A percentile compares a stretch with the other conserved stretches of the same genome.
These are phyloP conservation scores for Gouania willdenowi DNA, from an alignment of 2,797 vertebrate genomes.

Conservation along the genomic window DNA sequence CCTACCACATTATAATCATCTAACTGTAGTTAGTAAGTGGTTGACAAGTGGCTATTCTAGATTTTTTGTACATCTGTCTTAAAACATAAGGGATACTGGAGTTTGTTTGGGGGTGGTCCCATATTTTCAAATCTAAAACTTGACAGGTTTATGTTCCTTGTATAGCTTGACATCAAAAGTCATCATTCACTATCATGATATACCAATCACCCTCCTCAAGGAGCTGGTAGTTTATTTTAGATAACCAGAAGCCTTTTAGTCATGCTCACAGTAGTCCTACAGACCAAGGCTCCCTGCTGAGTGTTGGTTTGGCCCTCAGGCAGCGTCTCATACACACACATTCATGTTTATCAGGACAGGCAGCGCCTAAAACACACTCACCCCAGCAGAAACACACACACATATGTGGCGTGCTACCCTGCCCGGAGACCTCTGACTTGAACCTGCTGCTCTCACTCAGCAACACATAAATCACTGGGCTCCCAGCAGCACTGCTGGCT, in stretches of 20 bases:
- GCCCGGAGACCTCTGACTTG: constrained; percentile 72
- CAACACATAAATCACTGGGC: constrained; percentile 75
- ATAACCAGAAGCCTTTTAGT: constrained; percentile 39
- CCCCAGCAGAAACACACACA: constrained; percentile 31
- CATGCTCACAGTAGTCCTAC: constrained; percentile 51
- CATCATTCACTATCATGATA: constrained; percentile 11
- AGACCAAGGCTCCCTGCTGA: constrained; percentile 49
- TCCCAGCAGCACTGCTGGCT: constrained; percentile 61
- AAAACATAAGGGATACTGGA: no score
- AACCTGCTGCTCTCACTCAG: constrained; percentile 83
- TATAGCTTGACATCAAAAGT: constrained; percentile 13
- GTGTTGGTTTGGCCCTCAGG: constrained; percentile 34
- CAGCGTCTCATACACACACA: constrained; percentile 33
- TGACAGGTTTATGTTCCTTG: no score
- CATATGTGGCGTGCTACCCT: constrained; percentile 44
- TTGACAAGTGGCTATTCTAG: no score
- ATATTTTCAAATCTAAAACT: no score
- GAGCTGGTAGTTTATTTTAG: constrained; percentile 46
- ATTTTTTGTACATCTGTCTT: no score
- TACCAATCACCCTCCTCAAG: constrained; percentile 42
- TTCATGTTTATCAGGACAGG: constrained; percentile 34
- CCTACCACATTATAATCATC: no score
- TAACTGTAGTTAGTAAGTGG: no score
- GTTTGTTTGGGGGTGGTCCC: no score
- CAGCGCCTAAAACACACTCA: constrained; percentile 23